Evolutionary conservation across 2,113 vertebrate genomes (phyloP), one percentile per base, ranked within the genome.

Genomic region (Carassius gibelio): DNA sequence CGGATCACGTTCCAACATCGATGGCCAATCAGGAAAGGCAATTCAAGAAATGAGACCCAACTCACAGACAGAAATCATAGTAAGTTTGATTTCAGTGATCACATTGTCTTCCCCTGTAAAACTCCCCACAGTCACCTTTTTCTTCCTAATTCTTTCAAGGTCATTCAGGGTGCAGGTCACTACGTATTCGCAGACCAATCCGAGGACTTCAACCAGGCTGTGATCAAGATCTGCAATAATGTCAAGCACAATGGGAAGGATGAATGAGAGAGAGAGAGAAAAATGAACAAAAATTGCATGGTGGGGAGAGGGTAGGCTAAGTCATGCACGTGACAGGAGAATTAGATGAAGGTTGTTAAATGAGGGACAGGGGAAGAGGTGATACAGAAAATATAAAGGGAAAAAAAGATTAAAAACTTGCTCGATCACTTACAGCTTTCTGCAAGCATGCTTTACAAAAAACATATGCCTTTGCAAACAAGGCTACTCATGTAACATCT

Each of bases 151-250:
- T 72, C 80, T 15, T 23, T 79, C 36, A 85, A 99, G 97, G 97
- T 97, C 86, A 96, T 99, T 90, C 95, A 97, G 42, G 98, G 97
- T 69, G 98, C 97, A 0, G 98, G 97, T 71, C 98, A 99, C 90
- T 98, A 98, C 0, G 97, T 98, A 66, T 99, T 97, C 0, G 97
- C 98, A 0, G 97, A 99, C 92, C 98, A 98, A 45, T 95, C 97
- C 0, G 96, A 97, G 36, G 98, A 99, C 89, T 99, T 99, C 93
- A 99, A 99, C 68, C 94, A 96, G 90, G 95, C 95, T 3, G 95
- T 99, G 77, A 94, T 96, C 85, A 93, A 96, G 84, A 96, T 98
- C 48, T 88, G 82, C 26, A 57, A 34, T 45, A 50, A 82, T n/a
- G 11, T 61, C 21, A 61, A 21, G 7, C 34, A 85, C 26, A 26